phyloP scores from a whole-genome alignment of 2,888 invertebrate species.

The Cryptocheilus praepositus region DNA sequence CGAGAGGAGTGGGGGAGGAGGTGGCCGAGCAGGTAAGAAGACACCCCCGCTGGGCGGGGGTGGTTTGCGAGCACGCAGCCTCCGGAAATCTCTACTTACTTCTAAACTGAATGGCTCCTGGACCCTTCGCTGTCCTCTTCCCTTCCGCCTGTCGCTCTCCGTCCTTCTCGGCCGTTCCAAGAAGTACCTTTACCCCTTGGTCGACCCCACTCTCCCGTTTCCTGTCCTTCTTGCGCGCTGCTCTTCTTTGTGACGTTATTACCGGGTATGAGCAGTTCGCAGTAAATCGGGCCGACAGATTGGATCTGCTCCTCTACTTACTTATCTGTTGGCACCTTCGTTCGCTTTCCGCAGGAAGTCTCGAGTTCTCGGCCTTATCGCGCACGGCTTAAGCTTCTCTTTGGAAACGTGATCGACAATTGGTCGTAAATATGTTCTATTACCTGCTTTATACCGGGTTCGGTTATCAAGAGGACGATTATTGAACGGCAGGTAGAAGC shows the following conservation, averaged over 20 bases:
- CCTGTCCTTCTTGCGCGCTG: constrained; percentile 20
- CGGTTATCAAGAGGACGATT: too few species aligned
- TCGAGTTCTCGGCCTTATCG: too few species aligned
- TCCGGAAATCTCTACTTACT: constrained; percentile 74
- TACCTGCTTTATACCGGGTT: too few species aligned
- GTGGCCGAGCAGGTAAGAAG: constrained; percentile 62
- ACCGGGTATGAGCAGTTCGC: constrained; percentile 52
- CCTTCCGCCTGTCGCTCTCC: constrained; percentile 26
- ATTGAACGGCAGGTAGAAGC: too few species aligned
- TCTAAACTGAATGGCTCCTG: constrained; percentile 64
- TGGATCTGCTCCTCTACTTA: constrained; percentile 53
- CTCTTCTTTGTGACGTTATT: constrained; percentile 53
- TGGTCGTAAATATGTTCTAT: too few species aligned
- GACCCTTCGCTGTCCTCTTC: constrained; percentile 29
- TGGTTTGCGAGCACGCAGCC: constrained; percentile 36
- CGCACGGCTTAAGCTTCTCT: too few species aligned
- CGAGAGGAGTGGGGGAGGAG: constrained; percentile 44
- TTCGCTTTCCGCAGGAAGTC: too few species aligned
- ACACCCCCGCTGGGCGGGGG: constrained; percentile 62
- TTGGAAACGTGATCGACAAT: too few species aligned
- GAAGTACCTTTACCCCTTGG: constrained; percentile 17
- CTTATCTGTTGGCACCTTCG: constrained; percentile 26
- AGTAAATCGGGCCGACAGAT: constrained; percentile 66
- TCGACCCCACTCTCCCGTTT: constrained; percentile 29
- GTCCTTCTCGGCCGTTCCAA: constrained; percentile 25